These are phyloP conservation scores for Epistrophe eligans DNA, from an alignment of 2,888 invertebrate species.

Conservation along the genomic window DNA sequence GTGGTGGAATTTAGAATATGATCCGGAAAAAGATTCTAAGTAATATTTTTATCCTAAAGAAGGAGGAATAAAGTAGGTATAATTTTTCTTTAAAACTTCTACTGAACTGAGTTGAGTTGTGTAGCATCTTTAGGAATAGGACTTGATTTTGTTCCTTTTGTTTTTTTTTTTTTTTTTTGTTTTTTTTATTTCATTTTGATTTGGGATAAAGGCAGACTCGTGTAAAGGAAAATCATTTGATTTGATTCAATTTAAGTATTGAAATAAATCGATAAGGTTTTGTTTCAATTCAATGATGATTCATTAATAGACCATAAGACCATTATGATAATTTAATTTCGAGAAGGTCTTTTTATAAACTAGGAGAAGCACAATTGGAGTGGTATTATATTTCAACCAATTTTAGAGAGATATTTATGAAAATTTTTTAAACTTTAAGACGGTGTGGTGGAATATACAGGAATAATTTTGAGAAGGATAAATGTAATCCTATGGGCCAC, in stretches of 20 bases:
- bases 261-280: background rate
- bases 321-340: background rate
- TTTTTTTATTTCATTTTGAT: background rate
- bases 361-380: background rate
- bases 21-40: background rate
- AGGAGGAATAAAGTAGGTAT: background rate
- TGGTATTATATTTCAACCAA: no score
- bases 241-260: background rate
- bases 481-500: no score
- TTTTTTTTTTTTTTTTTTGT: background rate
- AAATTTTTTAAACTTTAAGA: no score
- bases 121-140: background rate
- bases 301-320: background rate
- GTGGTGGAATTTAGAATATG: background rate
- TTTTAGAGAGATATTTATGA: no score
- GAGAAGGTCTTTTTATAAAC: background rate
- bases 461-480: no score
- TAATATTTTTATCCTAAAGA: background rate
- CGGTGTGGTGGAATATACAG: no score
- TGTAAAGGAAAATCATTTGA: background rate
- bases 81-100: background rate
- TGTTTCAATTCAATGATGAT: background rate
- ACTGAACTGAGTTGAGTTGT: background rate
- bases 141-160: background rate
- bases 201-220: background rate